phyloP scores from a whole-genome alignment of 1,140 invertebrate species.

The Dolichoris vasculosae region DNA sequence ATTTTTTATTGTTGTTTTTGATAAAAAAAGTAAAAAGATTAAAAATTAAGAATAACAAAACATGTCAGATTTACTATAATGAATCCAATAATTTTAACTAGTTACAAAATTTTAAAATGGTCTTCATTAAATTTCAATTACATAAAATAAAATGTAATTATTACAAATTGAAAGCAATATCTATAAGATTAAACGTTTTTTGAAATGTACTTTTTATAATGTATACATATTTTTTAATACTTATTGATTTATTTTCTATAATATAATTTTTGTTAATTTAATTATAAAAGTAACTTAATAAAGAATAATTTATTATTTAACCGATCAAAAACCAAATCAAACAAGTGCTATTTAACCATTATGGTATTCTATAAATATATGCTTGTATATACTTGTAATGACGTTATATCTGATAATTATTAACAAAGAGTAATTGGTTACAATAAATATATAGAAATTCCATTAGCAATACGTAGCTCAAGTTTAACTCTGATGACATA shows the following conservation, averaged over 20 bases:
- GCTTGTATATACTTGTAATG: background rate
- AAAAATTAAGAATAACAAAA: background rate
- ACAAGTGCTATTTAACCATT: background rate
- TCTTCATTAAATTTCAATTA: background rate
- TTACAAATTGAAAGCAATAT: background rate
- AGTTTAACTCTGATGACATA: conserved; percentile 18
- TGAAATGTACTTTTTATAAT: too few relatives aligned
- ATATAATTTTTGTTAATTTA: background rate
- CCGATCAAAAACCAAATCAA: too few relatives aligned
- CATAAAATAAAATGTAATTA: background rate
- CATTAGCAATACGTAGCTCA: conserved; percentile 14
- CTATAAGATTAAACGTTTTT: too few relatives aligned
- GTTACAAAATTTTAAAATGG: background rate
- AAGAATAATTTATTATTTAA: too few relatives aligned
- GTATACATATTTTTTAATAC: too few relatives aligned
- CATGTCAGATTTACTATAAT: background rate
- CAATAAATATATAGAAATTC: background rate
- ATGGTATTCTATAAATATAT: background rate
- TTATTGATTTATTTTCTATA: background rate
- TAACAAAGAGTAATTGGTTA: conserved; percentile 25
- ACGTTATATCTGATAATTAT: background rate
- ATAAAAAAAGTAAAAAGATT: too few relatives aligned
- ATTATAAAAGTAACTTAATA: too few relatives aligned
- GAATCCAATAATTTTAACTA: background rate
- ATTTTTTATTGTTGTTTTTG: too few relatives aligned